A percentile compares a stretch with the other conserved stretches of the same genome.
phyloP scores from a whole-genome alignment of 2,888 invertebrate genomes.

The Cybosia mesomella region DNA sequence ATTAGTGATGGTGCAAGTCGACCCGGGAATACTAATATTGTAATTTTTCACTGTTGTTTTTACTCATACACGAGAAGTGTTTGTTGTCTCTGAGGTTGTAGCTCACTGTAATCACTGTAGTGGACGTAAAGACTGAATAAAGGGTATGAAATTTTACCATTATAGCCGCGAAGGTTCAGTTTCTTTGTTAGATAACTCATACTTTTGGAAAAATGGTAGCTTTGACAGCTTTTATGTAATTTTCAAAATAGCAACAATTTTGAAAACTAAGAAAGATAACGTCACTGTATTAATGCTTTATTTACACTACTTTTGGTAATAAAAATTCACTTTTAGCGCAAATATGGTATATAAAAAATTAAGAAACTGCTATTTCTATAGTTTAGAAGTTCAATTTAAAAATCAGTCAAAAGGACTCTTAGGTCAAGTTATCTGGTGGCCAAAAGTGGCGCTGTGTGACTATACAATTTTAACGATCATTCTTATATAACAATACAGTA shows the following conservation, averaged over 20 bases:
- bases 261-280: neutral
- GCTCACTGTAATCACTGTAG: constrained; percentile 20
- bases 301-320: neutral
- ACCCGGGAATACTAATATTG: constrained; percentile 25
- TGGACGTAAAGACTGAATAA: constrained; percentile 50
- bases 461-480: constrained; percentile 8
- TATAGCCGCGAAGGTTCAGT: constrained; percentile 28
- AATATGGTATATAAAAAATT: no score
- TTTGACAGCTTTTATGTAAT: neutral
- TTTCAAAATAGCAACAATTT: neutral
- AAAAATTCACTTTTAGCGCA: neutral
- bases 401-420: neutral
- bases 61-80: neutral
- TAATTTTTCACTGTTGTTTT: constrained; percentile 38
- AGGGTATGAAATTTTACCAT: constrained; percentile 34
- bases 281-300: neutral
- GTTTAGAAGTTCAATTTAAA: neutral
- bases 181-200: constrained; percentile 32
- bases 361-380: neutral
- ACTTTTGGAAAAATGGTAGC: neutral
- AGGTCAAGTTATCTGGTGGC: neutral
- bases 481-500: constrained; percentile 47
- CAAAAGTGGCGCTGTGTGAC: neutral
- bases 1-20: constrained; percentile 12
- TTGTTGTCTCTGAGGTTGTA: neutral